Evolutionary conservation across 2,113 vertebrate species (phyloP), one percentile per base, ranked within the genome.

Genomic region (Neodontobutis hainanensis): DNA sequence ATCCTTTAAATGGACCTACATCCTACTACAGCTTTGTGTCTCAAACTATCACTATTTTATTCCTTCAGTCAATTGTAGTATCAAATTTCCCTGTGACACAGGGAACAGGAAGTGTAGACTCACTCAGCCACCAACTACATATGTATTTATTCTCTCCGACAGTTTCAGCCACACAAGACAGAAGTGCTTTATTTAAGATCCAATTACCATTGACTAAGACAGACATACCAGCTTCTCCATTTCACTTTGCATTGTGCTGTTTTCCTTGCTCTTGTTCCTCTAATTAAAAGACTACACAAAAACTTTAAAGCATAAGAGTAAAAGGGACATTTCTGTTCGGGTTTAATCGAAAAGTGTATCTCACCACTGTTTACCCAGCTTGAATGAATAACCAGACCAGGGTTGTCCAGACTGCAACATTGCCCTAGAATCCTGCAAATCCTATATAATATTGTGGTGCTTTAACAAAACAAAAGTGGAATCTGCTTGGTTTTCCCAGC

Each of bases 141-240:
- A 0, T 81, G 70, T 77, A 84, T 84, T 86, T 44, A 66, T 77
- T 65, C 55, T 51, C 35, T 12, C 34, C 63, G 73, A 75, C 83
- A 70, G 63, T 63, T 73, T 70, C 34, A 61, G 51, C 47, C 75
- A 57, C 47, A 12, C 49, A 12, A 48, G 64, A 78, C 6, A 19
- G 32, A 64, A 64, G 44, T 53, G 56, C 48, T 73, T 74, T 72
- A 32, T 70, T 68, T 38, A 27, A 32, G 43, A 59, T 80, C 44
- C 42, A 4, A 40, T 78, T 87, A 70, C 81, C 57, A 71, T 47
- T 65, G 70, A 77, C 58, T 8, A 36, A 56, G 16, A 2, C 0
- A 68, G 46, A 32, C 55, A 32, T 42, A 7, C 7, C 63, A 65
- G 77, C 74, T 85, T 88, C 83, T 67, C 52, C 10, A 19, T 85